A percentile compares a stretch with the other conserved stretches of the same genome.
Evolutionary conservation across 2,888 invertebrate species (phyloP).

Genomic region (Cephus rjabovi): DNA sequence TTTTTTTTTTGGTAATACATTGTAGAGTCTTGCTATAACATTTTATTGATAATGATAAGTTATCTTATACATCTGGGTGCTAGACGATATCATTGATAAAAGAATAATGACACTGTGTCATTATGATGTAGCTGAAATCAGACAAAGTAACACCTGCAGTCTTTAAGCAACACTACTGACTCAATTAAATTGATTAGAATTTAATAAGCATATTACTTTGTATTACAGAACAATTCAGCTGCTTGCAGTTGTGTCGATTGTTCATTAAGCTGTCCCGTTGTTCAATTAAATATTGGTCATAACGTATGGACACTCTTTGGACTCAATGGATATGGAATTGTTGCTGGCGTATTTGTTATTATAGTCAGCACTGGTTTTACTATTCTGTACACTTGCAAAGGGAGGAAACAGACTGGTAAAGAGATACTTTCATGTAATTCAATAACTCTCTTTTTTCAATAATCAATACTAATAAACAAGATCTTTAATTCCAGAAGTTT

Average conservation of each 20-base stretch:
- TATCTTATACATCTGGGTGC: too few species aligned
- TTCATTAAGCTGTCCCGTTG: constrained; percentile 71
- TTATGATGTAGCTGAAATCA: too few species aligned
- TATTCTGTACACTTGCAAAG: constrained; percentile 24
- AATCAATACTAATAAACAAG: background rate
- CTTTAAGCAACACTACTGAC: background rate
- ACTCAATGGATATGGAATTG: constrained; percentile 75
- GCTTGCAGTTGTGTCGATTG: constrained; percentile 87
- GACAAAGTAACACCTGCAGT: too few species aligned
- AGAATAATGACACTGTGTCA: background rate
- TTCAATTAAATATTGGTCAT: constrained; percentile 64
- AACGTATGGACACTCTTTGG: constrained; percentile 71
- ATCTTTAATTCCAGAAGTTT: too few species aligned
- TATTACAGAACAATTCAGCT: constrained; percentile 65
- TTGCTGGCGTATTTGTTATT: constrained; percentile 71
- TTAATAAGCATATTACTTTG: constrained; percentile 4
- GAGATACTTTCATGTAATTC: background rate
- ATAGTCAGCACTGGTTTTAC: constrained; percentile 64
- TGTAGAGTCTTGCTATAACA: background rate
- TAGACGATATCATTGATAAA: too few species aligned
- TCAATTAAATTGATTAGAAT: background rate
- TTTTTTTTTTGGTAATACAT: background rate
- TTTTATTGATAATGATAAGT: background rate
- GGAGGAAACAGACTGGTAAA: constrained; percentile 15
- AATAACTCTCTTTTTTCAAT: too few species aligned